Evolutionary conservation across 1,140 invertebrate species (phyloP), one percentile per base, ranked within the genome.

Genomic region (Drosophila mauritiana): DNA sequence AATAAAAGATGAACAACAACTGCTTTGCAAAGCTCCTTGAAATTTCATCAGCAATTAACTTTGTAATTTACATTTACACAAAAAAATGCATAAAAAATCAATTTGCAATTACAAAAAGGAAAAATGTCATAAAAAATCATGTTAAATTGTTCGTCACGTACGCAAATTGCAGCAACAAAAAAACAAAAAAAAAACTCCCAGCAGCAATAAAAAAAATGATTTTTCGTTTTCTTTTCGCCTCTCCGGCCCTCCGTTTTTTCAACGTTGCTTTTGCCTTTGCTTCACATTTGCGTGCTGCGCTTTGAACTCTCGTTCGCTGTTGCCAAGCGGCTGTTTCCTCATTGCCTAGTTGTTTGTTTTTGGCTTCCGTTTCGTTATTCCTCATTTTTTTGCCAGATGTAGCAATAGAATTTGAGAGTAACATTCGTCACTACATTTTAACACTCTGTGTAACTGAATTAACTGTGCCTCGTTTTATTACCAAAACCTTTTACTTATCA

Each of bases 261-360:
- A 20, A 54, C 49, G 58, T 55, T 64, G 57, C 53, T 55, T 63
- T 25, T 13, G n/a, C 70, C 57, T 37, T 49, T 27, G 59, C 27
- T 43, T 62, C 20, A 61, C 22, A 22, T n/a, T 45, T 31, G 48
- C 37, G 40, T 61, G 53, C 74, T 85, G 82, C 82, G 74, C 69
- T 77, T 90, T 85, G 77, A 80, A 85, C 78, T 85, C 48, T 40
- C 51, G 51, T 77, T 68, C 55, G 73, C 79, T 90, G 86, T 90
- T 90, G 86, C 79, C 86, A 90, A 90, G 86, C 81, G 81, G 68
- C 68, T 85, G 80, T 82, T 76, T 76, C 62, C 49, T 59, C 64
- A 74, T 80, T 58, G 63, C 43, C 51, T 45, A 40, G 49, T 54
- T 57, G 62, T 67, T 54, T 75, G 56, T 57, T 65, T 59, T 45